A percentile compares a stretch with the other conserved stretches of the same genome.
These are phyloP conservation scores for Zaprionus ornatus DNA, from an alignment of 1,140 invertebrate species.

Conservation along the genomic window DNA sequence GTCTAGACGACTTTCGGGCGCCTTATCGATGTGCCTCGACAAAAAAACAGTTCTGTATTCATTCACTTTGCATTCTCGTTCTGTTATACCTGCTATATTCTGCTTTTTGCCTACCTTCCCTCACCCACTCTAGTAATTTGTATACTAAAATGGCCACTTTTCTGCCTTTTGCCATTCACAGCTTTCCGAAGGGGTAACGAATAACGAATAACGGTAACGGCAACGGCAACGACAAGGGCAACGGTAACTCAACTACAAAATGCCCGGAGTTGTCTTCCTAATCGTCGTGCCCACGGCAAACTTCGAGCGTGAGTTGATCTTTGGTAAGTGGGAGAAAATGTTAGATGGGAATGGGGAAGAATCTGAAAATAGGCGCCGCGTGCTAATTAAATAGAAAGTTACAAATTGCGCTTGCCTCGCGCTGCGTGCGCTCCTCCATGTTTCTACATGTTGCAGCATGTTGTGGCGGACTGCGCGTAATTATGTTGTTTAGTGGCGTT, in stretches of 20 bases:
- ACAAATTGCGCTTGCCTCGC: constrained; percentile 58
- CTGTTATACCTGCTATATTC: background rate
- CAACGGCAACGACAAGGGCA: background rate
- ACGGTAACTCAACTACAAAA: constrained; percentile 36
- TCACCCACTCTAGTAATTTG: constrained; percentile 34
- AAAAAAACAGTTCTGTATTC: constrained; percentile 22
- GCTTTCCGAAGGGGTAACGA: constrained; percentile 5
- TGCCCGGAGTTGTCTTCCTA: constrained; percentile 86
- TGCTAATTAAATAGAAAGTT: constrained; percentile 77
- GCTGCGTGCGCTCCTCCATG: background rate
- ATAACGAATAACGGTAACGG: background rate
- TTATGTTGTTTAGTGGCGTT: constrained; percentile 82
- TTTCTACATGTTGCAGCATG: constrained; percentile 39
- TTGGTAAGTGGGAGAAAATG: constrained; percentile 74
- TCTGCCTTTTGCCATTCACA: constrained; percentile 49
- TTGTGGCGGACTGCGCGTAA: constrained; percentile 63
- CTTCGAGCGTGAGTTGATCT: constrained; percentile 85
- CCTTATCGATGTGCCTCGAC: background rate
- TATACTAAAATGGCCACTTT: constrained; percentile 59
- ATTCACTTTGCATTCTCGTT: background rate
- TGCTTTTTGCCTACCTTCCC: background rate
- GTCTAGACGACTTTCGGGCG: background rate
- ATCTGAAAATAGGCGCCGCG: constrained; percentile 66
- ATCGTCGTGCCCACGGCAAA: constrained; percentile 86
- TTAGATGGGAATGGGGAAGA: background rate